Evolutionary conservation across 1,140 invertebrate species (phyloP), one percentile per base, ranked within the genome.

Genomic region (Micrasema longulum): DNA sequence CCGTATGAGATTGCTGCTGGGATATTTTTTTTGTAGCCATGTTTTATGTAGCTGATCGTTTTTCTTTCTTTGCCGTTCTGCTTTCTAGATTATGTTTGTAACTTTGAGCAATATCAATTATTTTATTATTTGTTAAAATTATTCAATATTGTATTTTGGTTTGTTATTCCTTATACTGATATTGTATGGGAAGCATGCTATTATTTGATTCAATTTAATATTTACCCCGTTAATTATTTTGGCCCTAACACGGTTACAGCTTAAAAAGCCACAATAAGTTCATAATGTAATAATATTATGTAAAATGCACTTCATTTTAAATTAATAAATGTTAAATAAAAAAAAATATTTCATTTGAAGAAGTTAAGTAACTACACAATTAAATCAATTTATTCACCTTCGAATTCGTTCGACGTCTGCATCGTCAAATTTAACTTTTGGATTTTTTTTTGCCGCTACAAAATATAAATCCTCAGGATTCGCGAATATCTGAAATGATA

Each of bases 371-470:
- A 48, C 14, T 9, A 48, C 6, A 48, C 14, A 16, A 43, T 5
- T 22, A 38, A 47, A 47, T 47, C 3, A 10, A 47, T 47, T 10
- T 4, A 47, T 4, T 57, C 47, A 65, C 48, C 62, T 69, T 50
- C 69, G 71, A 14, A 80, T 71, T 71, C 83, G 77, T 73, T 84
- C 83, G n/a, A 84, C 74, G 67, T 83, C 81, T 7, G 70, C 69
- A 66, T 84, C 81, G 65, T 82, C 79, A 20, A 69, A 73, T 47
- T 75, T 78, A 1, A 80, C 75, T 67, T 80, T 78, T 1, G 20
- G 5, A 22, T 22, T 16, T 11, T 23, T 14, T 23, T 55, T 55
- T 16, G 11, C 53, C 14, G 22, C 11, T 10, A 5, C 43, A 52
- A 63, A 63, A 38, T 71, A 65, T 57, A 78, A 78, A 70, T 84